Base-by-base conservation (phyloP, 2,113 vertebrate species). In the Dicerorhinus sumatrensis region DNA sequence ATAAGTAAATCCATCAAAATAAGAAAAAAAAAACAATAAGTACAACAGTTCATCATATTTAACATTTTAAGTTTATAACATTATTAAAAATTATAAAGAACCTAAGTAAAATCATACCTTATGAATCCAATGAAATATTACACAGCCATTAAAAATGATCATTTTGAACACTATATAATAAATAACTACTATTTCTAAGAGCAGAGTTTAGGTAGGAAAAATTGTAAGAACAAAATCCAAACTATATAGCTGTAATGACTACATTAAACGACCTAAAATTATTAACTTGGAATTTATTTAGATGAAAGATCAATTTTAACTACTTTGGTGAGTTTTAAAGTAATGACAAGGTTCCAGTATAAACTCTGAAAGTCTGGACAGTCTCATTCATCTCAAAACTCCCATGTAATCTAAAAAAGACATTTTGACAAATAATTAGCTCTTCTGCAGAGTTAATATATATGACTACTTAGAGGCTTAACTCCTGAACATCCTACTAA, bases 1-100 rank as follows among this genome's bases (percentile, higher is more conserved):
- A 84, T 77, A 88, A 51, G 14, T 70, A 94, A 69, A 81, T 65
- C 14, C 11, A 79, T 11, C 54, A 60, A 86, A 75, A 82, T 36
- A 88, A 79, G 18, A 48, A 85, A 97, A 79, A 48, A 83, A 84
- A 77, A 79, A 21, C 9, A 67, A 1, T 25, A 70, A 56, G 13
- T 48, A 81, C 4, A 87, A 87, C 0, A 84, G 13, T 58, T 84
- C 11, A 67, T 90, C 48, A 67, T 69, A 97, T 51, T 72, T 80
- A 93, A 91, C 83, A 79, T 23, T 7, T 93, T 3, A 97, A 65
- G 29, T 85, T 93, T 92, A 23, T 65, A 73, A 39, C 69, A 87
- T 87, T 29, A 95, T 36, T 93, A 87, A 95, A 95, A 92, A 87
- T 76, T 87, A 93, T 93, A 65, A 86, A 85, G 12, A 85, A 77